Percentiles rank a stretch among this genome's conserved stretches.
Evolutionary conservation across 2,113 vertebrate species (phyloP).

Genomic region (Cynoglossus semilaevis): DNA sequence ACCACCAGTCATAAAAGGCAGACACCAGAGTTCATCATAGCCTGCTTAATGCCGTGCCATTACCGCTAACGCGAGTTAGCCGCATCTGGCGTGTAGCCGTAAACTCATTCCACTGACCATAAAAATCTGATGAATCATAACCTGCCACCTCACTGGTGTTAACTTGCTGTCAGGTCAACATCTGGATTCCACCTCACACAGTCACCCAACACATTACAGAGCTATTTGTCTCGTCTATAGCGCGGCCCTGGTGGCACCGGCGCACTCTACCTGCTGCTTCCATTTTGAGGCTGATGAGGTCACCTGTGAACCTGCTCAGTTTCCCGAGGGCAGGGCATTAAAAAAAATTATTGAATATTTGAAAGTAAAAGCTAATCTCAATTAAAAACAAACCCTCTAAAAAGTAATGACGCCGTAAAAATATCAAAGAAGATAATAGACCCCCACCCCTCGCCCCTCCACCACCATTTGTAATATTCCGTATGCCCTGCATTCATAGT

Average conservation of each 20-base stretch:
- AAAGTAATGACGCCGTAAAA: no score
- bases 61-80: slow-evolving; percentile 28
- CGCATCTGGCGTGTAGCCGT: slow-evolving; percentile 40
- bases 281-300: not conserved
- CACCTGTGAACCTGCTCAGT: not conserved
- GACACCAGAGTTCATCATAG: slow-evolving; percentile 42
- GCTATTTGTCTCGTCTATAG: slow-evolving; percentile 6
- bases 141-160: slow-evolving; percentile 4
- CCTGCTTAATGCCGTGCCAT: slow-evolving; percentile 33
- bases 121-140: slow-evolving; percentile 33
- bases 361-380: no score
- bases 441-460: no score
- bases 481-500: no score
- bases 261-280: not conserved
- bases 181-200: slow-evolving; percentile 16
- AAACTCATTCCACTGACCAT: slow-evolving; percentile 37
- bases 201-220: not conserved
- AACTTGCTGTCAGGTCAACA: slow-evolving; percentile 9
- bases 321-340: not conserved
- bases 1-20: slow-evolving; percentile 28
- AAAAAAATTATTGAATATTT: no score
- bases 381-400: no score
- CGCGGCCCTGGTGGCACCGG: not conserved
- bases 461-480: no score
- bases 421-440: no score